Conservation (phyloP, 2,113 vertebrate genomes). For the Tragelaphus strepsiceros region DNA sequence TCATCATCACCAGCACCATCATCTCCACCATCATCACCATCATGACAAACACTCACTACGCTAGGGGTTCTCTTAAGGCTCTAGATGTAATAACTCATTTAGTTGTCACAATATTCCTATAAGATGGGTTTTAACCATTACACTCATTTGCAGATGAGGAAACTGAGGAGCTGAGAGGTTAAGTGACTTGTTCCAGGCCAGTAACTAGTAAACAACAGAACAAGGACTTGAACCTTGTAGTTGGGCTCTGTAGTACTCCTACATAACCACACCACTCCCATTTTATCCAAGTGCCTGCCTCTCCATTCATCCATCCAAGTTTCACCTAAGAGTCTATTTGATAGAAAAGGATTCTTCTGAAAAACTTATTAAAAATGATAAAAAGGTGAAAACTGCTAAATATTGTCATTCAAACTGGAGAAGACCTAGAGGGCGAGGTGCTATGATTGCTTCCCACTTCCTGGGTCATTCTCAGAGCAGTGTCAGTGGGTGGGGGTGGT, state of each 20-base stretch:
- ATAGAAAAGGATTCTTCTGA: not conserved
- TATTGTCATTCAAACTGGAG: not conserved
- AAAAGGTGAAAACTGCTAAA: not conserved
- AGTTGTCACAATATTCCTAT: not conserved
- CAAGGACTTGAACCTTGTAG: not conserved
- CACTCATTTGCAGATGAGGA: not conserved
- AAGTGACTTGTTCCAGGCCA: not conserved
- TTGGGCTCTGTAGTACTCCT: not conserved
- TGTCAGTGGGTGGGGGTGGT: not conserved
- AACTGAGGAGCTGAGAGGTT: not conserved
- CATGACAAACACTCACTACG: not conserved
- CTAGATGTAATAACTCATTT: no score
- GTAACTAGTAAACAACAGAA: not conserved
- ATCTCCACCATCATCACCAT: not conserved
- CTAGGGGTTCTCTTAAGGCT: not conserved
- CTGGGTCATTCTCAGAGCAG: slow-evolving; percentile 26
- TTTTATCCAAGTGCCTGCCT: not conserved
- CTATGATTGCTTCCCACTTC: not conserved
- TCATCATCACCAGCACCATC: rapidly evolving
- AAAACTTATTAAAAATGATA: not conserved
- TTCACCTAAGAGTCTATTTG: not conserved
- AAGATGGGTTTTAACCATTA: not conserved
- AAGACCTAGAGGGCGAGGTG: not conserved
- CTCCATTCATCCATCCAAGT: not conserved
- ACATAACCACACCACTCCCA: not conserved